Evolutionary conservation across 2,888 invertebrate species (phyloP).

Genomic region (Eupithecia exiguata): DNA sequence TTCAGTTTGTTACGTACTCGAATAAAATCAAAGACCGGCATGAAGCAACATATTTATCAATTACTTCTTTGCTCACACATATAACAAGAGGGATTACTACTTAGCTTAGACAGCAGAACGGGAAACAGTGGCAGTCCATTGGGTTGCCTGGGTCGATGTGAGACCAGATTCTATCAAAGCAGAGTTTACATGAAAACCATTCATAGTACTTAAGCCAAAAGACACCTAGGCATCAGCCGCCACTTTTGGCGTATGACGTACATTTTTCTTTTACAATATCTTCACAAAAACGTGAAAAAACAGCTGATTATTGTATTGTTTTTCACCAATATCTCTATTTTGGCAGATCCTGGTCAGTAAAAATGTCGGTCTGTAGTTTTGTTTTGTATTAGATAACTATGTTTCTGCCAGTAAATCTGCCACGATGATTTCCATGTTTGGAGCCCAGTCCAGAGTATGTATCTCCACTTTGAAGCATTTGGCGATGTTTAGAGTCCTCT

Average conservation of each 20-base stretch:
- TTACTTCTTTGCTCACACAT: conserved; percentile 27
- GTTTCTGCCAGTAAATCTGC: conserved; percentile 61
- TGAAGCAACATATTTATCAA: conserved; percentile 21
- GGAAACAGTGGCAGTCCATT: conserved; percentile 27
- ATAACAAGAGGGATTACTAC: not conserved
- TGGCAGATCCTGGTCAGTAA: not conserved
- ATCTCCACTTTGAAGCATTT: conserved; percentile 66
- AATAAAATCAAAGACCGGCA: not conserved
- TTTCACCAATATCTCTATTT: conserved; percentile 5
- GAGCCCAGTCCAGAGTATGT: conserved; percentile 67
- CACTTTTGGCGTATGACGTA: not conserved
- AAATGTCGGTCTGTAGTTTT: not conserved
- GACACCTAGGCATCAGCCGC: not conserved
- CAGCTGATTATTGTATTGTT: not conserved
- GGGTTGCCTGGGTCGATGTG: conserved; percentile 18
- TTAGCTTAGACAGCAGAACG: conserved; percentile 37
- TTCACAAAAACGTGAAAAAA: not conserved
- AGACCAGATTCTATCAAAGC: conserved; percentile 8
- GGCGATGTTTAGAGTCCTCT: conserved; percentile 52
- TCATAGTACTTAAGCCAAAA: not conserved
- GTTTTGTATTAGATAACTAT: conserved; percentile 32
- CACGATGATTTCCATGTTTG: conserved; percentile 55
- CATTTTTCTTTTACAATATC: no score
- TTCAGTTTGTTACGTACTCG: not conserved
- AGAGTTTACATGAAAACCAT: not conserved